A percentile compares a stretch with the other conserved stretches of the same genome.
phyloP scores from a whole-genome alignment of 1,140 invertebrate genomes.

The Atopsyche davidsoni region DNA sequence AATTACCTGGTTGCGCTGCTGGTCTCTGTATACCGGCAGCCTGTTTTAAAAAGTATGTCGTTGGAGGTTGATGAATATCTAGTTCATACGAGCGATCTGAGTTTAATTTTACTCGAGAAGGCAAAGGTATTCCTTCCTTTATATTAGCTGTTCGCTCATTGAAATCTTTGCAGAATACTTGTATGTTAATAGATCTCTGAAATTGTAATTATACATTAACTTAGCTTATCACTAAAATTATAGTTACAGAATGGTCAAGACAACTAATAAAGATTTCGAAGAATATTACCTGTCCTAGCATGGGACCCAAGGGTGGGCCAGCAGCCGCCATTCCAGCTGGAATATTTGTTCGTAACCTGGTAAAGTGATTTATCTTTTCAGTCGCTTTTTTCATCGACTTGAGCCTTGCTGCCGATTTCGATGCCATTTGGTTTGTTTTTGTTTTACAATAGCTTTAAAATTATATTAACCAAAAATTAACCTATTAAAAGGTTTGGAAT shows the following conservation, averaged over 20 bases:
- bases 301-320: slow-evolving; percentile 85
- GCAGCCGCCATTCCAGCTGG: slow-evolving; percentile 80
- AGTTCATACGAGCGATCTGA: slow-evolving; percentile 84
- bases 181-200: slow-evolving; percentile 92
- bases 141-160: slow-evolving; percentile 90
- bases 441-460: no score
- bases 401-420: slow-evolving; percentile 59
- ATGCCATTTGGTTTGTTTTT: no score
- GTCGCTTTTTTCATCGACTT: slow-evolving; percentile 61
- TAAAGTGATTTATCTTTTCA: slow-evolving; percentile 68
- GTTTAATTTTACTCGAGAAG: slow-evolving; percentile 73
- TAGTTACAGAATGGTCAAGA: slow-evolving; percentile 1
- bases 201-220: slow-evolving; percentile 4
- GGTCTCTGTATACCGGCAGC: slow-evolving; percentile 87
- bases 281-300: slow-evolving; percentile 75
- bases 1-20: slow-evolving; percentile 68
- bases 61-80: slow-evolving; percentile 77
- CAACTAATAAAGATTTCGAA: slow-evolving; percentile 18
- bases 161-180: slow-evolving; percentile 96
- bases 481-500: no score
- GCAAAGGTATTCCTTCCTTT: slow-evolving; percentile 88
- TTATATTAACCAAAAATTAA: no score
- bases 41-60: slow-evolving; percentile 85
- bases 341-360: slow-evolving; percentile 69
- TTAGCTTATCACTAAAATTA: slow-evolving; percentile 6